Evolutionary conservation across 2,797 vertebrate species (phyloP).

Genomic region (Podarcis lilfordi): DNA sequence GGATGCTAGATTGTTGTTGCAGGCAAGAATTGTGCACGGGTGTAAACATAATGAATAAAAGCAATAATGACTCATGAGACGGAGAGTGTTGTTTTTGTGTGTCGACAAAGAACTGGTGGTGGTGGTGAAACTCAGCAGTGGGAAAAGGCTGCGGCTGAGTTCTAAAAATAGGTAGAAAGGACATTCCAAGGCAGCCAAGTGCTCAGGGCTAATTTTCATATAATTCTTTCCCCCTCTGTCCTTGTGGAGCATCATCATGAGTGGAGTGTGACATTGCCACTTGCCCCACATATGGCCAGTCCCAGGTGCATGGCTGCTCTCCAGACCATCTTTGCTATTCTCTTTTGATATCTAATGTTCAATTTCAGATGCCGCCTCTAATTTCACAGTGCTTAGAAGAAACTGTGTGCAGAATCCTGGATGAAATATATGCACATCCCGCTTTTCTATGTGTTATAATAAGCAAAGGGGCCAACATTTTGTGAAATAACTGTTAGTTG

Average conservation of each 20-base stretch:
- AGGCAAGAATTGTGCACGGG: slow-evolving; percentile 30
- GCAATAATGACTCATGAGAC: not conserved
- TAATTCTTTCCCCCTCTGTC: not conserved
- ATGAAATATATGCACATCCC: not conserved
- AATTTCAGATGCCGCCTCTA: not conserved
- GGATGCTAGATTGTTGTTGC: not conserved
- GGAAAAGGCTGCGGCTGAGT: not conserved
- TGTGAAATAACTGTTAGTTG: not conserved
- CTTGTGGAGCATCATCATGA: not conserved
- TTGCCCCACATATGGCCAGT: not conserved
- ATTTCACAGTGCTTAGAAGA: not conserved
- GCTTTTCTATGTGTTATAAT: not conserved
- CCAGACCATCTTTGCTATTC: too few relatives aligned
- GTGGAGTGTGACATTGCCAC: not conserved
- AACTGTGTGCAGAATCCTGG: not conserved
- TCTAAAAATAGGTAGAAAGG: not conserved
- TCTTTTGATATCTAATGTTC: not conserved
- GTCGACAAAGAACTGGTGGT: not conserved
- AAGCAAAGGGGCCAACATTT: too few relatives aligned
- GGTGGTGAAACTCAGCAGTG: not conserved
- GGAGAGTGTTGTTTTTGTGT: not conserved
- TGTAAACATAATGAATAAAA: slow-evolving; percentile 57
- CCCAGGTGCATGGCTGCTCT: not conserved
- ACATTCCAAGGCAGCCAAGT: not conserved
- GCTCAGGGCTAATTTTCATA: not conserved